phyloP scores from a whole-genome alignment of 2,888 invertebrate genomes.

The Agrochola lota region DNA sequence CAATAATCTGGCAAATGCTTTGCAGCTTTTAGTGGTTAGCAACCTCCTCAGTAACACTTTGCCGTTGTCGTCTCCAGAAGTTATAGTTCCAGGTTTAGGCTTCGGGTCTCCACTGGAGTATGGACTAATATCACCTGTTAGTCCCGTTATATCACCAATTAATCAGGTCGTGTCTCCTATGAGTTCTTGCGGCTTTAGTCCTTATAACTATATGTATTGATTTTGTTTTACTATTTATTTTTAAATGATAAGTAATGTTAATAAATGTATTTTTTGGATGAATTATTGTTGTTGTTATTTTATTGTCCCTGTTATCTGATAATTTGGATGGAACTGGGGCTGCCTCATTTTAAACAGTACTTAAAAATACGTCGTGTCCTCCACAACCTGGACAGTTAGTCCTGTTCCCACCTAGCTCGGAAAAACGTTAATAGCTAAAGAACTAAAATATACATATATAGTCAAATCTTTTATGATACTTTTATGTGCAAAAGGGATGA shows the following conservation, averaged over 20 bases:
- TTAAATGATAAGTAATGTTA: constrained; percentile 29
- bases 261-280: constrained; percentile 14
- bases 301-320: too few species aligned
- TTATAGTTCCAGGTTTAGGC: constrained; percentile 57
- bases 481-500: too few species aligned
- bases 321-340: too few species aligned
- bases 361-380: too few species aligned
- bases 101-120: constrained; percentile 61
- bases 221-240: constrained; percentile 36
- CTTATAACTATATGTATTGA: constrained; percentile 71
- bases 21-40: constrained; percentile 83
- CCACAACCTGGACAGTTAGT: too few species aligned
- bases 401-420: too few species aligned
- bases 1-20: constrained; percentile 82
- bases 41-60: constrained; percentile 81
- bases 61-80: constrained; percentile 71
- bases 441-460: too few species aligned
- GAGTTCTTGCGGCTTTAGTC: constrained; percentile 45
- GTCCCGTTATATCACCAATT: constrained; percentile 46
- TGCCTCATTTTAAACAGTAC: too few species aligned
- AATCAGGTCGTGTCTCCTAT: constrained; percentile 14
- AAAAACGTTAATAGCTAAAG: too few species aligned
- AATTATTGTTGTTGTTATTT: not conserved
- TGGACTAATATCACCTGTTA: constrained; percentile 37
- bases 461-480: too few species aligned